phyloP scores from a whole-genome alignment of 2,797 vertebrate species.

The Atherinosoma microstoma region DNA sequence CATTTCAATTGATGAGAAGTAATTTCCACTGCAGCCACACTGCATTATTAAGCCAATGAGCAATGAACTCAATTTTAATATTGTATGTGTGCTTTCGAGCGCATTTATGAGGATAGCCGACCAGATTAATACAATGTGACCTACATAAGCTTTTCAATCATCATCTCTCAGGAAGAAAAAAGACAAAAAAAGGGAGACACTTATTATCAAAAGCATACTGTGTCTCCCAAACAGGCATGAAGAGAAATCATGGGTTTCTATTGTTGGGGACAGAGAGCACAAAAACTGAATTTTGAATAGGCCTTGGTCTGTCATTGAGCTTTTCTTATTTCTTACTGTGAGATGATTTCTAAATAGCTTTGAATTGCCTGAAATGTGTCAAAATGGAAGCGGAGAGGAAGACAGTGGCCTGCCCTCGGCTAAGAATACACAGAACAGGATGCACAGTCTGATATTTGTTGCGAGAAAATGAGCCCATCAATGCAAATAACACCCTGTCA shows the following conservation, averaged over 20 bases:
- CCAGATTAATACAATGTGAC: conserved; percentile 80
- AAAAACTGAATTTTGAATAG: conserved; percentile 73
- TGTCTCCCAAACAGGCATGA: conserved; percentile 65
- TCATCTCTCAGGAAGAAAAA: conserved; percentile 65
- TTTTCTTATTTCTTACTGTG: conserved; percentile 55
- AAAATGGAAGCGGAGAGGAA: conserved; percentile 47
- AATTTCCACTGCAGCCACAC: conserved; percentile 37
- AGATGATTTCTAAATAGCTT: conserved; percentile 69
- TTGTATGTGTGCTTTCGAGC: conserved; percentile 73
- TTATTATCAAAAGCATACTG: conserved; percentile 70
- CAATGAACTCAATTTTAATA: conserved; percentile 71
- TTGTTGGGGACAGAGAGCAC: conserved; percentile 56
- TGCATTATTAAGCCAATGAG: conserved; percentile 68
- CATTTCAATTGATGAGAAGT: conserved; percentile 40
- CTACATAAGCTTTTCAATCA: conserved; percentile 77
- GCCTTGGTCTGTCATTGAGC: conserved; percentile 70
- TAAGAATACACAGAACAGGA: conserved; percentile 52
- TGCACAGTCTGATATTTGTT: conserved; percentile 46
- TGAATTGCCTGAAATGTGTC: conserved; percentile 55
- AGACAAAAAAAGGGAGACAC: conserved; percentile 49
- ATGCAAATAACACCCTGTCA: conserved; percentile 50
- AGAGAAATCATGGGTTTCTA: conserved; percentile 64
- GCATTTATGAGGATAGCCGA: conserved; percentile 66
- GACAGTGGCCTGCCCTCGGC: conserved; percentile 39
- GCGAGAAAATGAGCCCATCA: conserved; percentile 47